Conservation (phyloP, 2,113 vertebrate species). For the Meleagris gallopavo region DNA sequence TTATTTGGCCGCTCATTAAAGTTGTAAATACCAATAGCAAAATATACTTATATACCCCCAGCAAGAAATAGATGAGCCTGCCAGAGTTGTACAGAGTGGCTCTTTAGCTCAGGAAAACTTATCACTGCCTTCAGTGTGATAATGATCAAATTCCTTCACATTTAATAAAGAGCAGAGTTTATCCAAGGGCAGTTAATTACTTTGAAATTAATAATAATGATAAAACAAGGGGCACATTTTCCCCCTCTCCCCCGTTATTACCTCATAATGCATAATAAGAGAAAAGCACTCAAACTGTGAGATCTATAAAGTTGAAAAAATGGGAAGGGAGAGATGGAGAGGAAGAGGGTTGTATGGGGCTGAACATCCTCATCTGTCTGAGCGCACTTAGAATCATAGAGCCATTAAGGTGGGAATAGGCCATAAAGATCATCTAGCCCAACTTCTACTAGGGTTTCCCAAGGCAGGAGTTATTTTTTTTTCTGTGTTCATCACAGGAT, state of each 20-base stretch:
- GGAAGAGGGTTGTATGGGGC: not conserved
- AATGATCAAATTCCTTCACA: not conserved
- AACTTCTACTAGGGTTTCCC: not conserved
- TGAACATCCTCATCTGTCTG: not conserved
- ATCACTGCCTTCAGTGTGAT: not conserved
- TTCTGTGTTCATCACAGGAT: not conserved
- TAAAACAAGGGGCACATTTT: not conserved
- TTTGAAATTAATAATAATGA: slow-evolving; percentile 60
- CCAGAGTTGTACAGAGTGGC: not conserved
- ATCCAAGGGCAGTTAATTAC: slow-evolving; percentile 17
- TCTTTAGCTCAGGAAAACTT: not conserved
- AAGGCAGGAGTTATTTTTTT: not conserved
- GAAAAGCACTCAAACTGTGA: slow-evolving; percentile 6
- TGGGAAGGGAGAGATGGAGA: not conserved
- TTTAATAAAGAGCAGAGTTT: slow-evolving; percentile 40
- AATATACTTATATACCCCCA: not conserved
- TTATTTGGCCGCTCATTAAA: slow-evolving; percentile 1
- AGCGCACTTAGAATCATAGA: not conserved
- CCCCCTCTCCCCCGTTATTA: not conserved
- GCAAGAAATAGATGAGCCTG: slow-evolving; percentile 22
- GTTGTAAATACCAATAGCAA: slow-evolving; percentile 2
- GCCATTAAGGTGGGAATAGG: no score
- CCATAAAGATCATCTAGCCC: no score
- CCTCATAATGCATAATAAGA: not conserved
- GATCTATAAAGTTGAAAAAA: not conserved